Base-by-base conservation (phyloP, 2,888 invertebrate species). In the Eristalinus sepulchralis region DNA sequence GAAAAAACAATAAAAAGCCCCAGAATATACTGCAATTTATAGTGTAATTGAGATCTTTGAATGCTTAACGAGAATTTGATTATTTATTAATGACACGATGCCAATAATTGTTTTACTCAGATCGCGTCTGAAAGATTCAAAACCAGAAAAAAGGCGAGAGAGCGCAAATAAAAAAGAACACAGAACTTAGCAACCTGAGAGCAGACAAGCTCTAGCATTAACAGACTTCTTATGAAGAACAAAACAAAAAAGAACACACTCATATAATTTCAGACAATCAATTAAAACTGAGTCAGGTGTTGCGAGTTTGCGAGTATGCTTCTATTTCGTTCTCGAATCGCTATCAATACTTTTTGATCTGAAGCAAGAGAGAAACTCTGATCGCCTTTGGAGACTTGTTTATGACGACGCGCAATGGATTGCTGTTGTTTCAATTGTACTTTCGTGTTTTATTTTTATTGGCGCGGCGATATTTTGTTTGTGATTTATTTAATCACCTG, bases 21-120 rank as follows among this genome's bases (percentile, higher is more conserved):
- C 2, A 24, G 36, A 59, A 33, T 53, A 13, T 9, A 53, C n/a
- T 24, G 34, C 31, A 57, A 57, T 24, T 47, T 47, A 47, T 47
- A 47, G 47, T 8, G 47, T 47, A 47, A 47, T 47, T 47, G 47
- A 47, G 33, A 63, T 63, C 34, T 34, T 66, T 66, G 22, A 47
- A 66, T 47, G 88, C 89, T 89, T 90, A 90, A 90, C 89, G 90
- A 90, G 90, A 88, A 89, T 90, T 90, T 90, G 90, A 90, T 90
- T 90, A 89, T 90, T 90, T 89, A 90, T 90, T 90, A 90, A 90
- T 90, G 90, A 90, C 89, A 88, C 88, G 88, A 89, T 88, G 68
- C 64, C 77, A 76, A 63, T 73, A 68, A 77, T 82, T 77, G 67
- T 62, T 76, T 81, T 72, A 27, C 67, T 77, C 68, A 64, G 47